Percentiles rank a stretch among this genome's conserved stretches.
phyloP scores from a whole-genome alignment of 2,797 vertebrate genomes.

The Chrysocyon brachyurus region DNA sequence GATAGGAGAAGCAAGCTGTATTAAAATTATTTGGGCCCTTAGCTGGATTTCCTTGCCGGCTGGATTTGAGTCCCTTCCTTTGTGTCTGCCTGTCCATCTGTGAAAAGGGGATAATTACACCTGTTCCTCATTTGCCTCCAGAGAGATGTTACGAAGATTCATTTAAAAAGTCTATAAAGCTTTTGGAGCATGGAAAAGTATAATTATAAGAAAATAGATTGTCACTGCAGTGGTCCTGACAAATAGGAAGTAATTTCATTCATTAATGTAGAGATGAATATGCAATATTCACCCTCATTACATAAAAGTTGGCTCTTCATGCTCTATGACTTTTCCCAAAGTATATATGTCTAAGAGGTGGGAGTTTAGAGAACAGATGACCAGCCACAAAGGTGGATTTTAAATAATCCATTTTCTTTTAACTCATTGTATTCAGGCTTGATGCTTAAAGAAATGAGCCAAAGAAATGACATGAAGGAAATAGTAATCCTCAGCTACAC shows the following conservation, averaged over 20 bases:
- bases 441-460: background rate
- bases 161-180: conserved; percentile 45
- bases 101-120: conserved; percentile 57
- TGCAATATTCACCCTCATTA: background rate
- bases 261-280: background rate
- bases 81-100: conserved; percentile 53
- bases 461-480: background rate
- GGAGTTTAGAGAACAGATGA: background rate
- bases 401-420: conserved; percentile 41
- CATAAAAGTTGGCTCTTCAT: background rate
- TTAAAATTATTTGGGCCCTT: background rate
- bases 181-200: conserved; percentile 25
- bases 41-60: background rate
- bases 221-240: background rate
- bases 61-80: conserved; percentile 45
- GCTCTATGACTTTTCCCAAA: conserved; percentile 18
- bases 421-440: background rate
- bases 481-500: background rate
- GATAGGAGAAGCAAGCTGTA: background rate
- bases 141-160: conserved; percentile 44
- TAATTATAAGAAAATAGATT: conserved; percentile 55
- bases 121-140: conserved; percentile 55
- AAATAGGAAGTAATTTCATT: conserved; percentile 18
- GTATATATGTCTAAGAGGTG: conserved; percentile 9
- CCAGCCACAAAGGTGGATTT: background rate